Evolutionary conservation across 1,140 invertebrate genomes (phyloP).

Genomic region (Plodia interpunctella): DNA sequence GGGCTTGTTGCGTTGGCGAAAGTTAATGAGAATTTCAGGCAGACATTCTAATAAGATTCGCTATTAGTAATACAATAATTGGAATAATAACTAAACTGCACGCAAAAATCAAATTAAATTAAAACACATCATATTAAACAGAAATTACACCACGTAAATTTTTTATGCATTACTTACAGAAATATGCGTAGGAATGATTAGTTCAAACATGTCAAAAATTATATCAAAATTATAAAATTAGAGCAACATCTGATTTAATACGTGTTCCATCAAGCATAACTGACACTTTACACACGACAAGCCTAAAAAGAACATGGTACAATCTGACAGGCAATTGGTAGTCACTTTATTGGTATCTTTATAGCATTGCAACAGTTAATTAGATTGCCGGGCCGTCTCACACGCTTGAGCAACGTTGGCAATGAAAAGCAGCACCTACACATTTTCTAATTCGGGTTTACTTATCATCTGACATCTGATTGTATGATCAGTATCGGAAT

Average conservation of each 20-base stretch:
- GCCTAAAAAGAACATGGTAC: not conserved
- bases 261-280: not conserved
- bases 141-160: no score
- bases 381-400: not conserved
- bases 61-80: conserved; percentile 15
- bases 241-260: not conserved
- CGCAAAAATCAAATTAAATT: not conserved
- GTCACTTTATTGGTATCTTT: conserved; percentile 6
- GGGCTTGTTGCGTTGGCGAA: conserved; percentile 1
- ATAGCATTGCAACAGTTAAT: conserved; percentile 11
- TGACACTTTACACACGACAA: not conserved
- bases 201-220: no score
- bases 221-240: not conserved
- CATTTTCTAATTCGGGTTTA: conserved; percentile 7
- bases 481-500: conserved; percentile 34
- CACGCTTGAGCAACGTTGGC: not conserved
- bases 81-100: not conserved
- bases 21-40: conserved; percentile 14
- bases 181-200: no score
- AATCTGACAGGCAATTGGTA: conserved; percentile 6
- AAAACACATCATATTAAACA: not conserved
- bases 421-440: conserved; percentile 15
- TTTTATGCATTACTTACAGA: no score
- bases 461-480: conserved; percentile 21
- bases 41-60: conserved; percentile 10